Base-by-base conservation (phyloP, 2,797 vertebrate species). In the Microhierax caerulescens region DNA sequence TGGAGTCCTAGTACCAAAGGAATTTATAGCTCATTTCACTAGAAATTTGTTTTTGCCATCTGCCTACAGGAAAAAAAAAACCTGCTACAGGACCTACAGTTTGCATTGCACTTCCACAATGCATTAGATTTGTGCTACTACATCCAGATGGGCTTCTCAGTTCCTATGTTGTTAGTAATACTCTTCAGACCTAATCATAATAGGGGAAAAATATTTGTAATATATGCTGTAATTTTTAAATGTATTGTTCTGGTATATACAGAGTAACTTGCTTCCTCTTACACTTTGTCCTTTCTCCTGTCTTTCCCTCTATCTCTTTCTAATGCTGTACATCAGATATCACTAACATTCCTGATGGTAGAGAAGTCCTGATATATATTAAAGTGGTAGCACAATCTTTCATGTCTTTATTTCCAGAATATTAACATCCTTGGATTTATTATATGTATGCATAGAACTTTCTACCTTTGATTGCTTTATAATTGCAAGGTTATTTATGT, bases 21-120 rank as follows among this genome's bases (percentile, higher is more conserved):
- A 88, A 88, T 90, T 92, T 93, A 88, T 88, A 90, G 45, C 30
- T 93, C 69, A 57, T 92, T 86, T 88, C 32, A 68, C 32, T 88
- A 68, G 32, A 76, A 56, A 24, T 77, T 87, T 90, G 39, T 43
- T 88, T 85, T 88, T 92, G 19, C 41, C 85, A 92, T 88, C 82
- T 95, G 69, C 60, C 50, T 72, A n/a, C 11, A 57, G 48, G 3
- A 60, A 47, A 45, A 60, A 51, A 34, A n/a, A 13, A 36, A 8
- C 23, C 18, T 63, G 43, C 63, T 70, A 6, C 5, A 30, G 28
- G 56, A 83, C 32, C 73, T 85, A 77, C 82, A 90, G 47, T 17
- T 95, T 96, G 18, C 48, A 72, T 93, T 1, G 1, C 85, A 86
- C 45, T 94, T 91, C 37, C 45, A 80, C 36, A 64, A 18, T 11